Base-by-base conservation (phyloP, 1,140 invertebrate species). In the Papilio xuthus region DNA sequence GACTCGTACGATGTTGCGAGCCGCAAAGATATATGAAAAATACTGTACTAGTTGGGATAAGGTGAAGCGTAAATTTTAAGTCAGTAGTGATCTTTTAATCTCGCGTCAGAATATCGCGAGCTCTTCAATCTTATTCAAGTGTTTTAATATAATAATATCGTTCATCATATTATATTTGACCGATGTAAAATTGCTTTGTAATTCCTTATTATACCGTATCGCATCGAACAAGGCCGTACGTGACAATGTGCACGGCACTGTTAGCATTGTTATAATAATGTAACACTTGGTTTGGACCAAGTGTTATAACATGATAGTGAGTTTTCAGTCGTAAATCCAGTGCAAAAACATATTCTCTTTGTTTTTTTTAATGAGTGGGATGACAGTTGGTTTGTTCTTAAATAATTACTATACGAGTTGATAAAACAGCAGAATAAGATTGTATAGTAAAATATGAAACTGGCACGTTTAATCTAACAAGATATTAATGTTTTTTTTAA, bases 211-310 rank as follows among this genome's bases (percentile, higher is more conserved):
- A n/a, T 53, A 28, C 12, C 23, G 12, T 63, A 63, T 63, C 23
- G 26, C 60, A 28, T 18, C 23, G 28, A 56, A 23, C 15, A 53
- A 9, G 53, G 56, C 9, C n/a, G 70, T 72, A 72, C 70, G 70
- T 72, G 70, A 72, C 70, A 47, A 47, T 15, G 20, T 9, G 13
- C 70, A 72, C 42, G 70, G n/a, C 42, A 12, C 20, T 47, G 70
- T 47, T 72, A 72, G 20, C 41, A 15, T 20, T 42, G 23, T 72
- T 42, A 47, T 13, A 37, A 20, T 70, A 70, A 10, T 44, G 41
- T 44, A n/a, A n/a, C n/a, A n/a, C n/a, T n/a, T n/a, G n/a, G n/a
- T n/a, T n/a, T n/a, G n/a, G n/a, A n/a, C n/a, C n/a, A n/a, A n/a
- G n/a, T n/a, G n/a, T n/a, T n/a, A n/a, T n/a, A n/a, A n/a, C n/a